Percentiles rank a stretch among this genome's conserved stretches.
Conservation (phyloP, 2,797 vertebrate genomes). For the Meriones psammophilus region DNA sequence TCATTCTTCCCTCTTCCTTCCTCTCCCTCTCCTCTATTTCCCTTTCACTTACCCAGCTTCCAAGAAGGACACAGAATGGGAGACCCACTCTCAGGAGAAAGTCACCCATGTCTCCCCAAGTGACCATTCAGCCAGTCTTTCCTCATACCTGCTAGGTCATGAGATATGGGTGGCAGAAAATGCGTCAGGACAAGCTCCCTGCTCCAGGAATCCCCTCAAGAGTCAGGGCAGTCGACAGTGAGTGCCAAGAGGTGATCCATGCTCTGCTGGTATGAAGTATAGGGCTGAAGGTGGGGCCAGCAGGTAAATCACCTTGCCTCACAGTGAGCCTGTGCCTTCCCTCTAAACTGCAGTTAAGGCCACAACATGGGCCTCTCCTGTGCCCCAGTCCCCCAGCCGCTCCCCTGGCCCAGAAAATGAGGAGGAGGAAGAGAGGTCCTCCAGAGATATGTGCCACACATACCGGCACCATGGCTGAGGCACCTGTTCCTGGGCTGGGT, state of each 20-base stretch:
- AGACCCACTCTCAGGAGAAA: neutral
- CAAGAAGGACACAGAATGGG: neutral
- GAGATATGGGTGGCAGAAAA: neutral
- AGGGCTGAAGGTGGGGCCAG: neutral
- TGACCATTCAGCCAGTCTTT: neutral
- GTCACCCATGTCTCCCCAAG: neutral
- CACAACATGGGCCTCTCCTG: neutral
- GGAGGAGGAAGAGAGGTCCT: fast-evolving
- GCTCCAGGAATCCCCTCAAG: neutral
- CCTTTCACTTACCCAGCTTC: neutral
- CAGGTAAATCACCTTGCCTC: neutral
- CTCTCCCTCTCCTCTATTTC: neutral
- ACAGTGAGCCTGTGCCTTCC: neutral
- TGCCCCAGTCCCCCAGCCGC: neutral
- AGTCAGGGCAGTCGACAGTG: too few species aligned
- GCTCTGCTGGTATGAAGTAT: fast-evolving
- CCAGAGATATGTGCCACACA: fast-evolving
- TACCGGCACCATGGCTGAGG: fast-evolving
- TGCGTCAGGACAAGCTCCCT: too few species aligned
- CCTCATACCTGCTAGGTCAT: neutral
- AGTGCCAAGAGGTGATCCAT: neutral
- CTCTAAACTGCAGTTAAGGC: neutral
- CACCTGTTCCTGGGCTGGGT: neutral
- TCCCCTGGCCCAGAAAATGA: neutral
- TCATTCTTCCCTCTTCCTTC: neutral